Percentiles rank a stretch among this genome's conserved stretches.
These are phyloP conservation scores for Arbacia lixula DNA, from an alignment of 53 echinoderm and acorn worm species.

Conservation along the genomic window DNA sequence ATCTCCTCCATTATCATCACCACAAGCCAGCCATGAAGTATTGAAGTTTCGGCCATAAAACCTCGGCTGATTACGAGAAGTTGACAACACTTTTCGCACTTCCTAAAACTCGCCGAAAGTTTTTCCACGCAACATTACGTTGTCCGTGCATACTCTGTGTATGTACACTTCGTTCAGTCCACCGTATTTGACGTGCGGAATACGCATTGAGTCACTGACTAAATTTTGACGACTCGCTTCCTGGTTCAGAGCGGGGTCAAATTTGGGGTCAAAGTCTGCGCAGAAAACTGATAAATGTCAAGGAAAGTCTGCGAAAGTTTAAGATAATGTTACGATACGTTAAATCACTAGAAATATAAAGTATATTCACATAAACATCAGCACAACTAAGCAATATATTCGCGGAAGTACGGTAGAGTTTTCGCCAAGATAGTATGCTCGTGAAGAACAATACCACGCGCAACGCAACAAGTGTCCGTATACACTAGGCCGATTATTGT, in stretches of 20 bases:
- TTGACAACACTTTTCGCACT: neutral
- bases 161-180: neutral
- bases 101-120: conserved; percentile 30
- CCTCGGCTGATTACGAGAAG: neutral
- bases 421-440: no score
- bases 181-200: neutral
- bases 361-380: no score
- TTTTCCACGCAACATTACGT: neutral
- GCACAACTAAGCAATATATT: no score
- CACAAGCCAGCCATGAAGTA: neutral
- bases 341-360: no score
- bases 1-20: no score
- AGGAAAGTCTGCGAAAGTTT: no score
- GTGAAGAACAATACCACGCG: no score
- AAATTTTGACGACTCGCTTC: conserved; percentile 46
- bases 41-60: neutral
- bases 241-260: conserved; percentile 41
- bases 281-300: no score
- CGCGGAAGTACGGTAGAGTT: no score
- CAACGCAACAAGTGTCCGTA: no score
- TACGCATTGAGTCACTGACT: conserved; percentile 22
- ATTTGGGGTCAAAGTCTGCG: conserved; percentile 4
- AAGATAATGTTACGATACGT: no score
- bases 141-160: neutral
- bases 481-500: no score